These are phyloP conservation scores for Bombus balteatus DNA, from an alignment of 1,140 invertebrate genomes.

Conservation along the genomic window DNA sequence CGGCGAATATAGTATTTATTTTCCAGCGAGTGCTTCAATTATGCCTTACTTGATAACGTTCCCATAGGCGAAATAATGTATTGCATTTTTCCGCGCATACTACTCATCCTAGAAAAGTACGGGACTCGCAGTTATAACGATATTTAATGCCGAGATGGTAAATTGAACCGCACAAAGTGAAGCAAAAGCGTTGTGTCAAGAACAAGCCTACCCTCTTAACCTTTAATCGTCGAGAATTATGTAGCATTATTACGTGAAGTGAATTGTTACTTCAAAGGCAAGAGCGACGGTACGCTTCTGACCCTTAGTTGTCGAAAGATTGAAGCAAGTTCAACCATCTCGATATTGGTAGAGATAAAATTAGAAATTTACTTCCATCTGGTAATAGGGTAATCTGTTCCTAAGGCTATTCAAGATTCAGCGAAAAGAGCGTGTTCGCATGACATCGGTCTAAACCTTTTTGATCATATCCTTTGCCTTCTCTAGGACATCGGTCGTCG, in stretches of 20 bases:
- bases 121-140: no score
- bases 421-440: constrained; percentile 41
- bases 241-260: background rate
- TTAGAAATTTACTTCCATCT: constrained; percentile 56
- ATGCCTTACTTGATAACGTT: no score
- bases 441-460: constrained; percentile 45
- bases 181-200: no score
- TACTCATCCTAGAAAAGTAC: no score
- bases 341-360: constrained; percentile 29
- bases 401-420: constrained; percentile 45
- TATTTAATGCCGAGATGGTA: no score
- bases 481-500: constrained; percentile 30
- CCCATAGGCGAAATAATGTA: no score
- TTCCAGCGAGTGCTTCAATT: background rate
- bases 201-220: no score
- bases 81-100: no score
- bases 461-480: constrained; percentile 35
- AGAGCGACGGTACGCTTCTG: constrained; percentile 22
- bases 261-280: constrained; percentile 16
- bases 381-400: constrained; percentile 49
- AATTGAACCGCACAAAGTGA: no score
- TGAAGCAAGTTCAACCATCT: background rate
- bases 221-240: no score
- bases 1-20: background rate
- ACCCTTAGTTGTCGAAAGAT: constrained; percentile 19